These are phyloP conservation scores for Cotesia congregata DNA, from an alignment of 2,888 invertebrate genomes.

Conservation along the genomic window DNA sequence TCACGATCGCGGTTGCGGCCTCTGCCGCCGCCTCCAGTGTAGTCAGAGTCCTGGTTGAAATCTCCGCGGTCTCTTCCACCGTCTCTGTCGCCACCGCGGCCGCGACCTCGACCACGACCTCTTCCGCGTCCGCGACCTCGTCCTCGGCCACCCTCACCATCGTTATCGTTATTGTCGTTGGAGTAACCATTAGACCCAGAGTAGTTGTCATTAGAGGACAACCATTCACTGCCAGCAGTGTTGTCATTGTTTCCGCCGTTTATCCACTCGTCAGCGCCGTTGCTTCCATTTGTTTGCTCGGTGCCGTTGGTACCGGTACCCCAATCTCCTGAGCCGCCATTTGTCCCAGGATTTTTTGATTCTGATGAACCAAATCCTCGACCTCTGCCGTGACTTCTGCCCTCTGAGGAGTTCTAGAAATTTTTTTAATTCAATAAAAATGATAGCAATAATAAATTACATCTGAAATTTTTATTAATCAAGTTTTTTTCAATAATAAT, in stretches of 20 bases:
- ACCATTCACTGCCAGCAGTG: conserved; percentile 13
- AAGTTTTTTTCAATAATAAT: no score
- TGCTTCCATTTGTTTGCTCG: not conserved
- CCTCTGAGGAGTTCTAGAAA: conserved; percentile 46
- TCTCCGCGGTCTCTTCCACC: conserved; percentile 36
- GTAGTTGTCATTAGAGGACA: not conserved
- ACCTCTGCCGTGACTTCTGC: conserved; percentile 56
- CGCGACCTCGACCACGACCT: conserved; percentile 25
- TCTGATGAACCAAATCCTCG: conserved; percentile 49
- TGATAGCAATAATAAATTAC: no score
- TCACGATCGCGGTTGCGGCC: conserved; percentile 32
- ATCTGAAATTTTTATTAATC: no score
- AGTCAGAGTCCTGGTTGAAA: conserved; percentile 34
- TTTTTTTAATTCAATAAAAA: not conserved
- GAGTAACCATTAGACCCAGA: not conserved
- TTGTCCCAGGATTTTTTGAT: not conserved
- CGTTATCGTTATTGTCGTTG: conserved; percentile 6
- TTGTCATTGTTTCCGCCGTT: not conserved
- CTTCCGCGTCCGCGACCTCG: conserved; percentile 34
- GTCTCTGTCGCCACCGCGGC: conserved; percentile 27
- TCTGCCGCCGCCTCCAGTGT: conserved; percentile 38
- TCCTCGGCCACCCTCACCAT: conserved; percentile 35
- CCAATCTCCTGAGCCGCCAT: no score
- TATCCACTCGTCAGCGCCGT: not conserved
- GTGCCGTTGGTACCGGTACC: no score